Evolutionary conservation across 1,140 invertebrate genomes (phyloP), one percentile per base, ranked within the genome.

Genomic region (Drosophila subpulchrella): DNA sequence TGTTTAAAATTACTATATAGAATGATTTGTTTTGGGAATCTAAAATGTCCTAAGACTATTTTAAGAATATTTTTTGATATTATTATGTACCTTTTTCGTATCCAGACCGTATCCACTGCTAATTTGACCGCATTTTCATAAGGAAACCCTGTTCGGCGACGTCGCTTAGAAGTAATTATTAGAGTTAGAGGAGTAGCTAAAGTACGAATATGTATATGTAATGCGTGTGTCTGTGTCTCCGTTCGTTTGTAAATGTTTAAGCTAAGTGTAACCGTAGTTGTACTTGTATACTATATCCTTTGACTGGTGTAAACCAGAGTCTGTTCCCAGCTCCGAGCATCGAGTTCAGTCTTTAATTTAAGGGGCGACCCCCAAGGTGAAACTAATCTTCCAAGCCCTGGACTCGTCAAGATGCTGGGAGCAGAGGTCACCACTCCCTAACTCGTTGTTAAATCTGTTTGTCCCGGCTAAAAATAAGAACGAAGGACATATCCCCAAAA

Each of bases 231-330:
- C 62, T 86, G 63, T 86, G 62, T 66, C 56, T 62, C 50, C 74
- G 75, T 78, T 73, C 60, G 74, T 82, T 88, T 88, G 83, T 86
- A 86, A 63, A 88, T 86, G 83, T 88, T 77, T 82, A 83, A 68
- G 34, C 38, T 88, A 88, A 89, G 70, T 71, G 80, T 83, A 67
- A 47, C 67, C 66, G 61, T 88, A 86, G 83, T 8, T 46, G 36
- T 85, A 85, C 65, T 53, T 83, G 73, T 58, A 59, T 66, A 59
- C 62, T 75, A 68, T 68, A 54, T 20, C 24, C 56, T 47, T 70
- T 57, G 66, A 71, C 42, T 48, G 36, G 44, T 70, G 65, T 48
- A 57, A 24, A 34, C 32, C 51, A 34, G 27, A 58, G 57, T 30
- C 54, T 50, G 38, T n/a, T 46, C 11, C 30, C 34, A 58, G 73